phyloP scores from a whole-genome alignment of 2,113 vertebrate species.

The Lanius ludovicianus region DNA sequence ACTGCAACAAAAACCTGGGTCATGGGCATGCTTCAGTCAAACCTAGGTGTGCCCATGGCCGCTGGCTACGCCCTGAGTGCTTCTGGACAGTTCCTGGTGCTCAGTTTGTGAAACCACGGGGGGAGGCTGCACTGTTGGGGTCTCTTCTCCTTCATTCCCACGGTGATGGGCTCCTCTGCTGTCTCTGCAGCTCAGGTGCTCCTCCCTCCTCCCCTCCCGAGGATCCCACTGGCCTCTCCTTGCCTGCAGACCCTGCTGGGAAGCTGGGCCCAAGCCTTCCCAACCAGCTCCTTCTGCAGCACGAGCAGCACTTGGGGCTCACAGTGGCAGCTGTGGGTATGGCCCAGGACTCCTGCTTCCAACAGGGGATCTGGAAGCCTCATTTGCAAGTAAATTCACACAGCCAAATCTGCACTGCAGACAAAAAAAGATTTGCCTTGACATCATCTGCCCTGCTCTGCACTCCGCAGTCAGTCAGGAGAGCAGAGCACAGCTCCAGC shows the following conservation, averaged over 20 bases:
- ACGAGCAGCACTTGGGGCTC: background rate
- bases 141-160: background rate
- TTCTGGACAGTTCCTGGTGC: background rate
- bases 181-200: background rate
- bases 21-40: background rate
- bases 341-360: background rate
- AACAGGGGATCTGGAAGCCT: background rate
- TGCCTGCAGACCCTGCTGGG: background rate
- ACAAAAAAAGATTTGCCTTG: constrained; percentile 39
- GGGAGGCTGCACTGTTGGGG: accelerated
- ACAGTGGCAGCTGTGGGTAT: background rate
- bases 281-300: background rate
- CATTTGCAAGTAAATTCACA: constrained; percentile 46
- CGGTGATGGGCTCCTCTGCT: background rate
- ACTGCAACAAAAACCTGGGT: background rate
- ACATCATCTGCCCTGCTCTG: constrained; percentile 38
- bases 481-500: constrained; percentile 4
- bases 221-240: background rate
- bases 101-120: background rate
- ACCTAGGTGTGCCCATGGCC: background rate
- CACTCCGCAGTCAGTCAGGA: constrained; percentile 34
- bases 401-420: constrained; percentile 39
- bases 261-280: background rate
- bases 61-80: background rate
- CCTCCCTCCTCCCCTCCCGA: background rate